These are phyloP conservation scores for Campoletis sonorensis DNA, from an alignment of 1,140 invertebrate species.

Conservation along the genomic window DNA sequence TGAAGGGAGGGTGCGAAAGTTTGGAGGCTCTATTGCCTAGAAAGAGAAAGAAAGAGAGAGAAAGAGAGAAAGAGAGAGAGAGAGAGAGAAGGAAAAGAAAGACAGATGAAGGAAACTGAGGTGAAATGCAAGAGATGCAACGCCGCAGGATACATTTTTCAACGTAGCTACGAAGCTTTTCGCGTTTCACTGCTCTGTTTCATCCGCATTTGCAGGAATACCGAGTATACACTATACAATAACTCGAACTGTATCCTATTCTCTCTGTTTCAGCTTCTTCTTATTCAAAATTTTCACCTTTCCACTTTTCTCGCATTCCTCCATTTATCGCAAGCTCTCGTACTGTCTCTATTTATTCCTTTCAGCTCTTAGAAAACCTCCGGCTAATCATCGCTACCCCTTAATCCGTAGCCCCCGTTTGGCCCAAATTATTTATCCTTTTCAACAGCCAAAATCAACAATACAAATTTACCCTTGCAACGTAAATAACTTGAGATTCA, in stretches of 20 bases:
- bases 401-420: not conserved
- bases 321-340: constrained; percentile 11
- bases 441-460: not conserved
- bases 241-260: constrained; percentile 11
- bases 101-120: constrained; percentile 23
- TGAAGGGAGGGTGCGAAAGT: constrained; percentile 1
- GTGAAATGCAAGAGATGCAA: constrained; percentile 33
- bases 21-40: not conserved
- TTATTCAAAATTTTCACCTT: constrained; percentile 5
- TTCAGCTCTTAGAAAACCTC: not conserved
- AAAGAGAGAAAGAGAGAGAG: not conserved
- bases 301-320: constrained; percentile 13
- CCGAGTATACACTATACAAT: constrained; percentile 11
- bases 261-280: constrained; percentile 11
- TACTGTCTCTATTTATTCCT: not conserved
- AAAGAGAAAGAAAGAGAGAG: not conserved
- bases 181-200: constrained; percentile 25
- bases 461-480: not conserved
- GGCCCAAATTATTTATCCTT: not conserved
- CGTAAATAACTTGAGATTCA: too few relatives aligned
- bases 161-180: constrained; percentile 35
- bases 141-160: constrained; percentile 41
- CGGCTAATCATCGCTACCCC: constrained; percentile 10
- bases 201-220: constrained; percentile 30
- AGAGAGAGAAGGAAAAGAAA: not conserved